These are phyloP conservation scores for Drosophila diplacantha DNA, from an alignment of 2,888 invertebrate species.

Conservation along the genomic window DNA sequence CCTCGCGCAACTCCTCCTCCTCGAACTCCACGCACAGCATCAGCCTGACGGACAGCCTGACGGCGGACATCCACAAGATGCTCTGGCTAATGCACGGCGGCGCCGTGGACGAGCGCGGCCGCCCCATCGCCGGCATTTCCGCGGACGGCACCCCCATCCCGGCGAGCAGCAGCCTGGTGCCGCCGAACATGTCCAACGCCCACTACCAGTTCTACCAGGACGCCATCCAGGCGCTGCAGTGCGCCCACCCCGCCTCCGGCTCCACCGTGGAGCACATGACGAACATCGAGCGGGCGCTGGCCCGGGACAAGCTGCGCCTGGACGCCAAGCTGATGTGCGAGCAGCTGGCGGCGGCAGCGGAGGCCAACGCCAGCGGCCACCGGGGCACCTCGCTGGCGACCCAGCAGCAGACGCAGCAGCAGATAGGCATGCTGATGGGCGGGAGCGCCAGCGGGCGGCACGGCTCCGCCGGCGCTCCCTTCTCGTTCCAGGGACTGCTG, in stretches of 20 bases:
- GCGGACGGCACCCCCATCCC: slow-evolving; percentile 60
- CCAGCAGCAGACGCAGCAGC: slow-evolving; percentile 32
- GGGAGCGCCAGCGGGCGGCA: slow-evolving; percentile 49
- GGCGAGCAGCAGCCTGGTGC: slow-evolving; percentile 56
- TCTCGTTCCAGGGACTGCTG: slow-evolving; percentile 73
- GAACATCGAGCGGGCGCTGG: slow-evolving; percentile 68
- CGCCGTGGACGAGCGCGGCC: slow-evolving; percentile 67
- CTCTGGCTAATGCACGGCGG: slow-evolving; percentile 77
- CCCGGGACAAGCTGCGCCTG: slow-evolving; percentile 68
- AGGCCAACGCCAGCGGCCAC: slow-evolving; percentile 26
- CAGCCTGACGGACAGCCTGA: slow-evolving; percentile 79
- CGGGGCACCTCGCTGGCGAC: slow-evolving; percentile 2
- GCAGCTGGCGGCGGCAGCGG: slow-evolving; percentile 50
- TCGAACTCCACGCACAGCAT: slow-evolving; percentile 80
- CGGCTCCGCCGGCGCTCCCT: slow-evolving; percentile 36
- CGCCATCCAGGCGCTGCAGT: slow-evolving; percentile 70
- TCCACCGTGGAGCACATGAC: slow-evolving; percentile 66
- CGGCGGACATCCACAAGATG: slow-evolving; percentile 76
- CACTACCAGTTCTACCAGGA: slow-evolving; percentile 75
- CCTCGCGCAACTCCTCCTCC: slow-evolving; percentile 80
- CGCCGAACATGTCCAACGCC: slow-evolving; percentile 70
- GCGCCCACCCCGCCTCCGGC: slow-evolving; percentile 52
- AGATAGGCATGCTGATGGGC: slow-evolving; percentile 58
- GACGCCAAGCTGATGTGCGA: slow-evolving; percentile 71
- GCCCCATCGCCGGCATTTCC: slow-evolving; percentile 60